A percentile compares a stretch with the other conserved stretches of the same genome.
phyloP scores from a whole-genome alignment of 37 sponge, comb jelly and placozoan genomes.

The Theonella swinhoei region DNA sequence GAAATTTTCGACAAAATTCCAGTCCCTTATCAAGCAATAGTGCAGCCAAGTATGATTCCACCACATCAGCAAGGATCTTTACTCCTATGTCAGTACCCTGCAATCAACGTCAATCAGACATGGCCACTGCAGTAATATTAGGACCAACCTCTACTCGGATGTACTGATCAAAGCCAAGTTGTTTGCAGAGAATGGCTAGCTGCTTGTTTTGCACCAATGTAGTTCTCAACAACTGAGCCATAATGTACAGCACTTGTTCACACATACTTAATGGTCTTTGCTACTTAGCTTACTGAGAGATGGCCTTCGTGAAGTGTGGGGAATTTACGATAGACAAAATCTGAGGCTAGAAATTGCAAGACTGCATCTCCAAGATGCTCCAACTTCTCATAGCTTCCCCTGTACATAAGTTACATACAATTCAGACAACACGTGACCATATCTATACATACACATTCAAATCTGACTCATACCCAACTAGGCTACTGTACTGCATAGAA shows the following conservation, averaged over 20 bases:
- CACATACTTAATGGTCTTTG: no score
- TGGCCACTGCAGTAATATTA: not conserved
- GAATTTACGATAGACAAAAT: conserved; percentile 60
- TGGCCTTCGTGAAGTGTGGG: conserved; percentile 76
- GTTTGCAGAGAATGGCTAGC: conserved; percentile 44
- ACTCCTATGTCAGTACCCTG: conserved; percentile 34
- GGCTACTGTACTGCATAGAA: conserved; percentile 30
- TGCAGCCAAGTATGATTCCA: conserved; percentile 76
- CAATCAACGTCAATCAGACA: not conserved
- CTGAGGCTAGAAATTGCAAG: conserved; percentile 58
- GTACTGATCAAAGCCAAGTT: conserved; percentile 56
- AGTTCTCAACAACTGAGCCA: conserved; percentile 46
- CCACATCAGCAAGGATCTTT: conserved; percentile 70
- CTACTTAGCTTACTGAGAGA: conserved; percentile 53
- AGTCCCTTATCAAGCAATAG: conserved; percentile 71
- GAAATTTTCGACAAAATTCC: conserved; percentile 38
- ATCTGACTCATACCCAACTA: conserved; percentile 45
- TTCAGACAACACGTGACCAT: not conserved
- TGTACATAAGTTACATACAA: conserved; percentile 8
- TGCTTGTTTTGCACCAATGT: conserved; percentile 78
- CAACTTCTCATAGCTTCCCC: conserved; percentile 82
- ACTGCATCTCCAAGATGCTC: conserved; percentile 87
- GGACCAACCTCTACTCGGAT: not conserved
- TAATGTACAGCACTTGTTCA: no score
- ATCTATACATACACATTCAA: not conserved